phyloP scores from a whole-genome alignment of 2,888 invertebrate genomes.

The Nymphalis polychloros region DNA sequence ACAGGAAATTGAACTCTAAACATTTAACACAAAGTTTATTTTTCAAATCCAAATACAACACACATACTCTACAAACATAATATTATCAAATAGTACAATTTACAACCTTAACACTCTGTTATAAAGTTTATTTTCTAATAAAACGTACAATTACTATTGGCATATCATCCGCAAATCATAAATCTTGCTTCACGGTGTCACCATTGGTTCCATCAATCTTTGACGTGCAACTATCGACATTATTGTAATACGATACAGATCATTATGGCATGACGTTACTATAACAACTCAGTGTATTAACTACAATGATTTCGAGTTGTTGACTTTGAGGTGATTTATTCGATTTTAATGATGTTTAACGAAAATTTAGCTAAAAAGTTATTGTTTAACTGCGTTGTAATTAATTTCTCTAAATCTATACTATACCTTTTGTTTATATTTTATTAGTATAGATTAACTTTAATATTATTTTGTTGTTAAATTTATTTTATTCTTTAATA shows the following conservation, averaged over 20 bases:
- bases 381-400: not conserved
- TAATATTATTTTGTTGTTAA: too few relatives aligned
- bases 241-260: not conserved
- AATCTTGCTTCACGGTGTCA: constrained; percentile 23
- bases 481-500: too few relatives aligned
- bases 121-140: not conserved
- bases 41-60: not conserved
- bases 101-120: not conserved
- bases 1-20: not conserved
- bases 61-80: not conserved
- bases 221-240: not conserved
- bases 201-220: not conserved
- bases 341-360: constrained; percentile 8
- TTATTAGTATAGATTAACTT: too few relatives aligned
- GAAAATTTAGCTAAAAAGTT: not conserved
- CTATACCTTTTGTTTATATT: too few relatives aligned
- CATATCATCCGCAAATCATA: constrained; percentile 22
- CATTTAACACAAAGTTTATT: not conserved
- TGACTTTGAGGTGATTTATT: constrained; percentile 7
- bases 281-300: not conserved
- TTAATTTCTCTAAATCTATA: not conserved
- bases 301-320: not conserved
- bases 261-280: not conserved
- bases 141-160: not conserved
- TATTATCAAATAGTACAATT: not conserved